Percentiles rank a stretch among this genome's conserved stretches.
These are phyloP conservation scores for Drosophila grimshawi DNA, from an alignment of 1,140 invertebrate species.

Conservation along the genomic window DNA sequence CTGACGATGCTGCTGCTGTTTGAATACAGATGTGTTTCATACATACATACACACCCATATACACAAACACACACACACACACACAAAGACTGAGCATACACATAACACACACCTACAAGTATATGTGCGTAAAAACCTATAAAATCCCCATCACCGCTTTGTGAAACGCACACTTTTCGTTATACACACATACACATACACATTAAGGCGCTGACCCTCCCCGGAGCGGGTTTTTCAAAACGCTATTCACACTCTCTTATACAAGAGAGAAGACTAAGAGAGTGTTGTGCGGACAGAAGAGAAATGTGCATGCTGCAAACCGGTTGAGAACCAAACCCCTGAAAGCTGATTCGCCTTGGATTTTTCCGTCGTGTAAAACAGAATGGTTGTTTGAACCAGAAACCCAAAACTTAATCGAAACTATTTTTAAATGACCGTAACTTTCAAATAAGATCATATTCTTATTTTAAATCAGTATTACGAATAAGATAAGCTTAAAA, in stretches of 20 bases:
- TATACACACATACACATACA: slow-evolving; percentile 2
- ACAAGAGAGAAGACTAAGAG: slow-evolving; percentile 13
- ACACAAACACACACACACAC: slow-evolving; percentile 35
- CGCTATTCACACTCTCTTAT: slow-evolving; percentile 11
- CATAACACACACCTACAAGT: neutral
- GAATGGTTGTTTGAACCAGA: neutral
- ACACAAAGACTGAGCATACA: neutral
- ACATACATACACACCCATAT: slow-evolving; percentile 5
- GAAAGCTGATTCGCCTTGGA: neutral
- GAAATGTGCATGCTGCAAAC: slow-evolving; percentile 18
- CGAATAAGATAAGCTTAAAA: too few species aligned
- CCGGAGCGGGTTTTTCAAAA: slow-evolving; percentile 41
- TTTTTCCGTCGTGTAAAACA: neutral
- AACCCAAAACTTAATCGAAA: neutral
- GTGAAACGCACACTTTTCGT: slow-evolving; percentile 10
- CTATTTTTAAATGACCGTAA: neutral
- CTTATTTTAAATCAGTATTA: too few species aligned
- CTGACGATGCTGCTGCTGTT: slow-evolving; percentile 56
- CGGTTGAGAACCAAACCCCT: slow-evolving; percentile 16
- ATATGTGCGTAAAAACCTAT: slow-evolving; percentile 16
- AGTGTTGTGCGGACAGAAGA: slow-evolving; percentile 5
- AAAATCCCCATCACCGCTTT: slow-evolving; percentile 13
- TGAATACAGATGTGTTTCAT: slow-evolving; percentile 37
- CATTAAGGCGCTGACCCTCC: slow-evolving; percentile 43
- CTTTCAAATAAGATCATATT: neutral